Evolutionary conservation across 2,888 invertebrate genomes (phyloP), one percentile per base, ranked within the genome.

Genomic region (Ischnura elegans): DNA sequence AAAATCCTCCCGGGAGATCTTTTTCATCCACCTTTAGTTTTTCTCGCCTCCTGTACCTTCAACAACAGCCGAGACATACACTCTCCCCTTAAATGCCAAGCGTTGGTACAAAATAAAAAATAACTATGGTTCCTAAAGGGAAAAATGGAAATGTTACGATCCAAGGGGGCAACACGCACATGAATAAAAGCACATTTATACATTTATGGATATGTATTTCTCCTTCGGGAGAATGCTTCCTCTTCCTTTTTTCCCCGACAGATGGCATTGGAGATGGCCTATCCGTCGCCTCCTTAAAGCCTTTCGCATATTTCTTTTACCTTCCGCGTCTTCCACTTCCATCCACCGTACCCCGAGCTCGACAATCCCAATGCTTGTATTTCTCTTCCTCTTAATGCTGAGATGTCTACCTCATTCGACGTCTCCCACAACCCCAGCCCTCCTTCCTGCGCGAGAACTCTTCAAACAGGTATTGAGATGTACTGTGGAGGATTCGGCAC

Each of bases 121-220:
- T 10, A 29, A 76, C 76, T 76, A 76, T 13, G 76, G 43, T 43
- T 36, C 90, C 66, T 43, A 36, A 61, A 55, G 55, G 55, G 90
- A 66, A 90, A 90, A 90, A 90, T 90, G 90, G 90, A 90, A 90
- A 90, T 90, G 61, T 43, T 90, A 90, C 61, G 90, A 45, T 25
- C 90, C 55, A 90, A 55, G 10, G 90, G 61, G 47, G 90, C 61
- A 36, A 36, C 29, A 36, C 76, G 36, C 36, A 36, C 76, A 76
- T 76, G 76, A 76, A 76, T 76, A 76, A 76, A 76, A 36, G 36
- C 76, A 76, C n/a, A 61, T 76, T 76, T 76, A 76, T 90, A 90
- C 61, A 55, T 87, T 61, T 43, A 90, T 90, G 61, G 43, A 90
- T 90, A 90, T 90, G 51, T 46, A 51, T 90, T 61, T 90, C 66